Evolutionary conservation across 2,888 invertebrate genomes (phyloP), one percentile per base, ranked within the genome.

Genomic region (Pachymerium ferrugineum): DNA sequence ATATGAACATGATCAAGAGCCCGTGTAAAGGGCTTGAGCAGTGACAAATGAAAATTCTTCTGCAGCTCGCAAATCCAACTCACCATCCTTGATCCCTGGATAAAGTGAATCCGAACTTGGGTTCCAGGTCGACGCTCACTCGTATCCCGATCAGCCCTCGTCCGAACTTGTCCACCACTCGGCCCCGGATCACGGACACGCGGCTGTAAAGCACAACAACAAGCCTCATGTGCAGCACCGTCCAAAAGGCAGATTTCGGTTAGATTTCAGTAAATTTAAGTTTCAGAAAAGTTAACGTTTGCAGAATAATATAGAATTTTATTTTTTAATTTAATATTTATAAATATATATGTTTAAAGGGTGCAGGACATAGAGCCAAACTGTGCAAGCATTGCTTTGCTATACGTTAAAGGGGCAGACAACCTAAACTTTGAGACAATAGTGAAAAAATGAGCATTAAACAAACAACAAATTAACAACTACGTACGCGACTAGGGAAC

Each of bases 141-240:
- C 97, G 88, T 8, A 97, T 97, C 33, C 98, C 98, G 83, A 96
- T 93, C 78, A 99, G 85, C 35, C 97, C 96, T 80, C 93, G 93
- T 70, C 94, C 94, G 82, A 96, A 90, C 72, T 90, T 88, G 68
- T 95, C 94, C 74, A 94, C 89, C 72, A 99, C 97, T 77, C 93
- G 90, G 69, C 99, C 99, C 76, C 98, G 89, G 76, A 99, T 93
- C 72, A 99, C 97, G 29, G 97, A 97, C 74, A 95, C 95, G 74
- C 97, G 97, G 82, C 98, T 98, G 87, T 78, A 81, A 80, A 79
- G 79, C 78, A 76, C 73, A 73, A 73, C 25, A 68, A 54, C 47
- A 72, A 54, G 62, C 71, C 71, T 71, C 71, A 71, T 71, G 71
- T 71, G 71, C 71, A 71, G 71, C 71, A 35, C 71, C 71, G 31